Evolutionary conservation across 2,888 invertebrate species (phyloP).

Genomic region (Erebia palarica): DNA sequence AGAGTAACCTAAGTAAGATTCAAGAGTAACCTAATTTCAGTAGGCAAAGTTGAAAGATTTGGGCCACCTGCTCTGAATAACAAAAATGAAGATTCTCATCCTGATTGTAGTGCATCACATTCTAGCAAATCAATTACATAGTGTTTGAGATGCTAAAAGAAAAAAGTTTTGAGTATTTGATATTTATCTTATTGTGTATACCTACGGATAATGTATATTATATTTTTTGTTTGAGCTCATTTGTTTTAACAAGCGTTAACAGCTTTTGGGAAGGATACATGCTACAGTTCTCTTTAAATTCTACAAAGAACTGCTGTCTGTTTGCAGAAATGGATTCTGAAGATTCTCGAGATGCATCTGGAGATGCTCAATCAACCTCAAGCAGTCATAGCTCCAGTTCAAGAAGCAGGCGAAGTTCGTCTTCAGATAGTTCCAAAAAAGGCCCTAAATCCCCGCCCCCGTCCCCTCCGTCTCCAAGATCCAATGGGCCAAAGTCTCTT

Average conservation of each 20-base stretch:
- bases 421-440: conserved; percentile 70
- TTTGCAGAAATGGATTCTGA: conserved; percentile 84
- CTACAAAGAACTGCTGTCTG: conserved; percentile 33
- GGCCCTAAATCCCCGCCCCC: conserved; percentile 62
- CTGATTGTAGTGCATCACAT: neutral
- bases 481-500: conserved; percentile 57
- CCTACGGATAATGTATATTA: neutral
- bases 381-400: conserved; percentile 78
- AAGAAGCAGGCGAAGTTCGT: conserved; percentile 71
- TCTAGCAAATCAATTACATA: neutral
- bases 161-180: neutral
- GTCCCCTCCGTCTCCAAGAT: conserved; percentile 50
- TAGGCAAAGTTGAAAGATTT: conserved; percentile 23
- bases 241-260: conserved; percentile 17
- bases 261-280: conserved; percentile 23
- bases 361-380: conserved; percentile 70
- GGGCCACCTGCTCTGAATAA: conserved; percentile 13
- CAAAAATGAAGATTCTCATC: neutral
- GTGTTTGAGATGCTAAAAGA: neutral
- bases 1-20: conserved; percentile 19
- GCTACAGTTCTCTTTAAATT: neutral
- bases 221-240: conserved; percentile 12
- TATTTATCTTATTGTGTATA: conserved; percentile 9
- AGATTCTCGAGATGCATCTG: conserved; percentile 80
- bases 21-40: conserved; percentile 29